Evolutionary conservation across 2,797 vertebrate species (phyloP).

Genomic region (Trachurus trachurus): DNA sequence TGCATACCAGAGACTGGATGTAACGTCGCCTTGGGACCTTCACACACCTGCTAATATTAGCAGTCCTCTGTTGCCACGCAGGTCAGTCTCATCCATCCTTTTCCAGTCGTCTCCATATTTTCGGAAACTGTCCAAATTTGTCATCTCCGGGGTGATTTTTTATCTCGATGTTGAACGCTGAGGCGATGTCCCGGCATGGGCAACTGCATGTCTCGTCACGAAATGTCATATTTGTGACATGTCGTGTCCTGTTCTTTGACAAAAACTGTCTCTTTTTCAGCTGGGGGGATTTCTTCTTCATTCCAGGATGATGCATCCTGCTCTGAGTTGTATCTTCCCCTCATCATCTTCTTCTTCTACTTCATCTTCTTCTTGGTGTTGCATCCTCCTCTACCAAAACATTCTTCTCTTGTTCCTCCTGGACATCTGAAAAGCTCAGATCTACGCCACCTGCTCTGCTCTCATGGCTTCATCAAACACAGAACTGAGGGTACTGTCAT

Average conservation of each 20-base stretch:
- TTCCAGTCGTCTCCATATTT: constrained; percentile 3
- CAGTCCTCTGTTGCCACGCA: not conserved
- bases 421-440: not conserved
- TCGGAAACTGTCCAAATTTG: not conserved
- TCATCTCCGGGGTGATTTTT: not conserved
- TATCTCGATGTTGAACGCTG: not conserved
- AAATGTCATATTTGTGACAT: no score
- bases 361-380: not conserved
- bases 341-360: no score
- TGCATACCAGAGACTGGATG: not conserved
- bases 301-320: not conserved
- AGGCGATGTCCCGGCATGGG: no score
- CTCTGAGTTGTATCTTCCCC: not conserved
- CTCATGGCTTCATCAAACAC: not conserved
- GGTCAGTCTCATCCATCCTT: not conserved
- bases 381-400: not conserved
- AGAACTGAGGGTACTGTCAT: not conserved
- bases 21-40: not conserved
- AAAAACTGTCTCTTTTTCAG: constrained; percentile 1
- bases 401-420: not conserved
- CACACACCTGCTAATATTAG: not conserved
- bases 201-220: no score
- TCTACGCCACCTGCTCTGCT: not conserved
- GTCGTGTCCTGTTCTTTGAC: not conserved
- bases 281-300: not conserved